These are phyloP conservation scores for Arctia plantaginis DNA, from an alignment of 2,888 invertebrate genomes.

Conservation along the genomic window DNA sequence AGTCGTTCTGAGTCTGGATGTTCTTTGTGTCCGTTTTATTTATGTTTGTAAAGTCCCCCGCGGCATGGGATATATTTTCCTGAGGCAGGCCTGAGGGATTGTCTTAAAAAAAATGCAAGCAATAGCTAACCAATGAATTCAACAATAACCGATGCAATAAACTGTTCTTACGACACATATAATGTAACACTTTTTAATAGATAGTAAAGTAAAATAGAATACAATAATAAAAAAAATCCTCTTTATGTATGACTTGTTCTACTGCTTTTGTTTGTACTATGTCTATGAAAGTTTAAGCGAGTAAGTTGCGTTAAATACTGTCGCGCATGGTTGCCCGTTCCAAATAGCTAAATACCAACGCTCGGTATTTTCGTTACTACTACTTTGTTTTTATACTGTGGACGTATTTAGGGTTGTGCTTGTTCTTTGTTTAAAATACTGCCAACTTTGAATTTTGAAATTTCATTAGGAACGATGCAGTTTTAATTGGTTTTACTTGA, in stretches of 20 bases:
- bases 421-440: neutral
- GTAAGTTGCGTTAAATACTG: conserved; percentile 8
- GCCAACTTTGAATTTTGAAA: neutral
- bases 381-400: neutral
- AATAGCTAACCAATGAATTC: too few species aligned
- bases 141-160: too few species aligned
- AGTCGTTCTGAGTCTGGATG: too few species aligned
- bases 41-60: too few species aligned
- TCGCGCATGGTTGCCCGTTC: conserved; percentile 18
- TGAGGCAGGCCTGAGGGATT: too few species aligned
- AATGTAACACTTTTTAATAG: too few species aligned
- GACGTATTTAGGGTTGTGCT: neutral
- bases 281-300: conserved; percentile 3
- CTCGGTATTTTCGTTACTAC: neutral
- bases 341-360: conserved; percentile 14
- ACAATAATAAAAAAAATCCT: neutral
- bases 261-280: neutral
- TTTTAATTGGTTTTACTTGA: neutral
- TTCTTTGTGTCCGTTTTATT: too few species aligned
- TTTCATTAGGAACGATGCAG: neutral
- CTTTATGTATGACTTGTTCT: neutral
- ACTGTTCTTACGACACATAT: too few species aligned
- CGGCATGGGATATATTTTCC: too few species aligned
- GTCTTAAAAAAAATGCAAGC: too few species aligned
- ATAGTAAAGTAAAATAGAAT: too few species aligned